A percentile compares a stretch with the other conserved stretches of the same genome.
phyloP scores from a whole-genome alignment of 2,797 vertebrate genomes.

The Chloroceryle amazona region DNA sequence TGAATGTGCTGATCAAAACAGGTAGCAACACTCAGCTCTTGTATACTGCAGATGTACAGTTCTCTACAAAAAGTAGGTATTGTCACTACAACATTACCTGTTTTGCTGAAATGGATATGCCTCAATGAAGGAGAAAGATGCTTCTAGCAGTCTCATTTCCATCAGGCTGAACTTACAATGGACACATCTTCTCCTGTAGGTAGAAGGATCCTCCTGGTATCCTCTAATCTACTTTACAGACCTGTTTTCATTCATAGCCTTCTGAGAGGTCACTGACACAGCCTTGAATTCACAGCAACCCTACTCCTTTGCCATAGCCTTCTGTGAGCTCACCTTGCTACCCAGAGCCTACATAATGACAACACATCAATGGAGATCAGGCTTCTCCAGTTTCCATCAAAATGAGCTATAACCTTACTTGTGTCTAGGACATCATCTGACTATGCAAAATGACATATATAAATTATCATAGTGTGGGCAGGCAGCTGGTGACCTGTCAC shows the following conservation, averaged over 20 bases:
- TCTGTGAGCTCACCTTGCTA: neutral
- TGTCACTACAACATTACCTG: neutral
- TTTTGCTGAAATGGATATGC: neutral
- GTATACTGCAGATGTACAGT: neutral
- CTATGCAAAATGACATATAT: neutral
- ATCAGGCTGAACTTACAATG: neutral
- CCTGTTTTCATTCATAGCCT: neutral
- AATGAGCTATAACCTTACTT: neutral
- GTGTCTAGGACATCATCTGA: neutral
- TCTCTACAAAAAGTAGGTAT: neutral
- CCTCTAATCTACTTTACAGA: neutral
- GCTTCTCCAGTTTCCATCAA: neutral
- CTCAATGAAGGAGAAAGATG: neutral
- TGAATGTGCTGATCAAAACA: neutral
- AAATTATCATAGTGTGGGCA: neutral
- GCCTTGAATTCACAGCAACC: neutral
- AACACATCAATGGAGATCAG: fast-evolving
- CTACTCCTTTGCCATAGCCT: neutral
- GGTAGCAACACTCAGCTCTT: neutral
- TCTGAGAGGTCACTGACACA: neutral
- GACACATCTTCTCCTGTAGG: neutral
- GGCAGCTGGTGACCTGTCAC: neutral
- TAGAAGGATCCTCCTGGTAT: neutral
- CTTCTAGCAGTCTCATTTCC: neutral
- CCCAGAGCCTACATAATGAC: neutral